These are phyloP conservation scores for Trilocha varians DNA, from an alignment of 2,888 invertebrate genomes.

Conservation along the genomic window DNA sequence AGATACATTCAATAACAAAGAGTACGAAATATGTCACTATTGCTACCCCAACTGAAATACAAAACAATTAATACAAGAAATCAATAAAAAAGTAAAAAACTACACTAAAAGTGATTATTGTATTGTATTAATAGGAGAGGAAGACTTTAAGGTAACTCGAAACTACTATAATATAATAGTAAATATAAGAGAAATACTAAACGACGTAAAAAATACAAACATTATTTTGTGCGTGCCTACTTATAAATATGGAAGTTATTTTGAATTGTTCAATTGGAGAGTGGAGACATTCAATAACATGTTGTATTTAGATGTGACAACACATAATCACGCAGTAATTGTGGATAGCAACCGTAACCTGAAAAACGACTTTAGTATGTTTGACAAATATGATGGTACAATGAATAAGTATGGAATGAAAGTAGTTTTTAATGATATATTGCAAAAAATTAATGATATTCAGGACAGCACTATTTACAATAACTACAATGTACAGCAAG, in stretches of 20 bases:
- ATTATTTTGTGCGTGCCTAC: slow-evolving; percentile 1
- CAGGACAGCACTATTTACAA: no score
- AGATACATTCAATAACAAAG: no score
- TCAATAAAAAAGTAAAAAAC: no score
- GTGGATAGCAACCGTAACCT: not conserved
- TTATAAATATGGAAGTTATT: slow-evolving; percentile 1
- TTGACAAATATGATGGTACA: not conserved
- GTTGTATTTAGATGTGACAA: slow-evolving; percentile 1
- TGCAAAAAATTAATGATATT: no score
- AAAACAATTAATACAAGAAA: no score
- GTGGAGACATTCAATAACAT: slow-evolving; percentile 2
- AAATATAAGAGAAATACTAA: slow-evolving; percentile 1
- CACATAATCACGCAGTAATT: not conserved
- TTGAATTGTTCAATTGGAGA: not conserved
- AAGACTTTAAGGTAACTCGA: not conserved
- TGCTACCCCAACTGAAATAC: no score
- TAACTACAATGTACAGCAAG: no score
- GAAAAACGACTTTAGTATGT: not conserved
- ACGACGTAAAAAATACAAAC: not conserved
- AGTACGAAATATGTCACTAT: no score
- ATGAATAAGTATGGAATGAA: not conserved
- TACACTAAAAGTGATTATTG: slow-evolving; percentile 1
- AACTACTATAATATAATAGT: slow-evolving; percentile 1
- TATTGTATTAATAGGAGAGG: slow-evolving; percentile 1
- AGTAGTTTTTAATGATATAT: not conserved